These are phyloP conservation scores for Temnothorax longispinosus DNA, from an alignment of 1,140 invertebrate species.

Conservation along the genomic window DNA sequence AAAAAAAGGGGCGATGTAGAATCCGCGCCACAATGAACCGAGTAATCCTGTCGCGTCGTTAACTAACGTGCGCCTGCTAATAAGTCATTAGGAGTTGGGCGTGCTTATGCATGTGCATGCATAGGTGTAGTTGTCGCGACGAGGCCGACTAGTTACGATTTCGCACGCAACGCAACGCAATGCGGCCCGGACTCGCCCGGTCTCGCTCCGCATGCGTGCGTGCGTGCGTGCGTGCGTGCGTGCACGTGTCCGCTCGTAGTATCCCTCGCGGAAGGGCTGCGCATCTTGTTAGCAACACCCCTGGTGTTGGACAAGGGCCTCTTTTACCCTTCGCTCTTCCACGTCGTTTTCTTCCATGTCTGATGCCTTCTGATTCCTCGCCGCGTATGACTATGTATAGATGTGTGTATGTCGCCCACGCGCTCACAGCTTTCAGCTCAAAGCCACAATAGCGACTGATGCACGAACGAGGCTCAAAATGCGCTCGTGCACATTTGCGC, in stretches of 20 bases:
- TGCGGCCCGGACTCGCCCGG: conserved; percentile 58
- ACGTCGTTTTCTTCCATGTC: not conserved
- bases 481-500: not conserved
- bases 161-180: conserved; percentile 68
- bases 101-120: conserved; percentile 54
- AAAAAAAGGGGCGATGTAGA: conserved; percentile 50
- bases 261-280: conserved; percentile 64
- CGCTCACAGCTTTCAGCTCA: not conserved
- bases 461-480: conserved; percentile 63
- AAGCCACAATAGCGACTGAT: conserved; percentile 50
- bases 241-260: conserved; percentile 63
- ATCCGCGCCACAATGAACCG: conserved; percentile 64
- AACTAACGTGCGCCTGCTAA: conserved; percentile 80
- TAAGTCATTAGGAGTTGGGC: conserved; percentile 83
- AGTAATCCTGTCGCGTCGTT: conserved; percentile 79
- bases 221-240: conserved; percentile 62
- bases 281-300: conserved; percentile 86
- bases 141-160: conserved; percentile 65
- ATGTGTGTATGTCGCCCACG: not conserved
- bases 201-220: conserved; percentile 8
- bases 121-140: conserved; percentile 18
- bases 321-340: conserved; percentile 75
- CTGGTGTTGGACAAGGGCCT: conserved; percentile 84
- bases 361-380: conserved; percentile 19
- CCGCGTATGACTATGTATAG: conserved; percentile 19